Evolutionary conservation across 2,888 invertebrate genomes (phyloP), one percentile per base, ranked within the genome.

Genomic region (Mechanitis messenoides): DNA sequence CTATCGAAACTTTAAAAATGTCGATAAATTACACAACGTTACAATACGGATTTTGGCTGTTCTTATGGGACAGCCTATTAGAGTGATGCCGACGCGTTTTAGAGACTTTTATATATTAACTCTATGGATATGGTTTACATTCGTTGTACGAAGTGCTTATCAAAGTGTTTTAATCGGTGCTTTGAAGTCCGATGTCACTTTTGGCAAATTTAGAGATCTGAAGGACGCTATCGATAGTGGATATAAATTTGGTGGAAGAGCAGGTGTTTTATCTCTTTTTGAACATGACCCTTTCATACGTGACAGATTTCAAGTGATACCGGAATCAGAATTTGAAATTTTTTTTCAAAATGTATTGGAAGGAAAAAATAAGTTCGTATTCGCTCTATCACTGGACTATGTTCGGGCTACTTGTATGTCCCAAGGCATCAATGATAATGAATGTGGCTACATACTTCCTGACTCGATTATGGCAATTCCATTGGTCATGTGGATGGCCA

Each of bases 91-190:
- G 2, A 76, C 65, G 65, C 74, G 76, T n/a, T 85, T 85, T 53
- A 71, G 85, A 64, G 85, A 86, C 70, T 83, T 85, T 60, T 86
- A 86, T 61, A 75, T 86, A 7, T 69, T 86, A 12, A 69, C 75
- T 28, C 59, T 86, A 33, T 87, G 86, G 86, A 69, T 87, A 58
- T 85, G 83, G 84, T 87, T 86, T 35, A 81, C 84, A 1, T 87
- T 85, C 63, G 81, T 85, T 1, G 74, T 85, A 3, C 77, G 86
- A 46, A 85, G 76, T 65, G 84, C 81, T 9, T 86, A 86, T 60
- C 85, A 86, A 68, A 85, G 84, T 61, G 84, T 85, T 3, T 71
- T 87, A 3, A 85, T 86, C 50, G 81, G 82, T 20, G 83, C 85
- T 6, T 56, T 86, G 3, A 85, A 86, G 71, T 82, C 81, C 1